phyloP scores from a whole-genome alignment of 2,797 vertebrate genomes.

The Lophius americanus region DNA sequence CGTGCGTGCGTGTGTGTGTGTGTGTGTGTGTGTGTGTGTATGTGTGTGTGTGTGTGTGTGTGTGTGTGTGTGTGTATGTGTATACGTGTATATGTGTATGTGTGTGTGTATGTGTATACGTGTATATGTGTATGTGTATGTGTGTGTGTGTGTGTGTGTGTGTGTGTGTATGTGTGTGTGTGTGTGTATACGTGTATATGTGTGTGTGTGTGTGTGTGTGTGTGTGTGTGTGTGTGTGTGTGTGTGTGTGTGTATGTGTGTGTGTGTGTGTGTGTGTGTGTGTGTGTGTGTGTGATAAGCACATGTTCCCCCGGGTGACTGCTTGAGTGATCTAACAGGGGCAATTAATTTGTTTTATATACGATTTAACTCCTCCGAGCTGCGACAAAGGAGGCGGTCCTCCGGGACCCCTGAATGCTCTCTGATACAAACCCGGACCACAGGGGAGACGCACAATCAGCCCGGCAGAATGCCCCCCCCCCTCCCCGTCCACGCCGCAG shows the following conservation, averaged over 20 bases:
- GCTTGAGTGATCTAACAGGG: constrained; percentile 82
- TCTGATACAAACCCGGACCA: constrained; percentile 77
- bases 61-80: too few relatives aligned
- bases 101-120: too few relatives aligned
- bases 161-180: too few relatives aligned
- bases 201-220: constrained; percentile 23
- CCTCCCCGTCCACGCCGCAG: constrained; percentile 40
- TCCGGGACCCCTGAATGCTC: constrained; percentile 78
- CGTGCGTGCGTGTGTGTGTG: too few relatives aligned
- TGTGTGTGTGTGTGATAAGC: constrained; percentile 76
- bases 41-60: too few relatives aligned
- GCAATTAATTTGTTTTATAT: constrained; percentile 85
- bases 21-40: too few relatives aligned
- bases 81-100: too few relatives aligned
- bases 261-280: constrained; percentile 44
- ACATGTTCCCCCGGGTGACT: constrained; percentile 80
- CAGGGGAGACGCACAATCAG: constrained; percentile 72
- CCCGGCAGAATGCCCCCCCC: constrained; percentile 45
- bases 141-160: too few relatives aligned
- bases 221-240: constrained; percentile 38
- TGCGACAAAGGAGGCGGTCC: constrained; percentile 72
- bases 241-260: constrained; percentile 30
- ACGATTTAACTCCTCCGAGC: constrained; percentile 78
- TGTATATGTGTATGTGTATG: too few relatives aligned
- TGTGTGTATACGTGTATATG: too few relatives aligned